phyloP scores from a whole-genome alignment of 2,797 vertebrate genomes.

The Pipistrellus pipistrellus region DNA sequence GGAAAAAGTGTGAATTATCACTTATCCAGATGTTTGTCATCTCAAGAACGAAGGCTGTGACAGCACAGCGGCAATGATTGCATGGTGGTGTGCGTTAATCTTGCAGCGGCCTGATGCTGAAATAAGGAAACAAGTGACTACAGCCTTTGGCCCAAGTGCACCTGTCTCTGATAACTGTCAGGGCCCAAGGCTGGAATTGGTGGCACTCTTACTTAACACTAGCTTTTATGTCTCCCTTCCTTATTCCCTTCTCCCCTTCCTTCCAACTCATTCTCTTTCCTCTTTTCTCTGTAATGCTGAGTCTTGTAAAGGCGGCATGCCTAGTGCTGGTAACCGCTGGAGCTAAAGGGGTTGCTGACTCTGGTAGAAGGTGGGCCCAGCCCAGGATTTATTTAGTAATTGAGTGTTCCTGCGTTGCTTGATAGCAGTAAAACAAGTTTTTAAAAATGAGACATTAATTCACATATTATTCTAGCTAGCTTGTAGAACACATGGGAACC shows the following conservation, averaged over 20 bases:
- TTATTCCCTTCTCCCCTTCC: neutral
- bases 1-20: conserved; percentile 67
- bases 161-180: neutral
- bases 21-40: conserved; percentile 29
- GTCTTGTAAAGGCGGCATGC: neutral
- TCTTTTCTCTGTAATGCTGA: neutral
- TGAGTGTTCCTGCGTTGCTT: conserved; percentile 12
- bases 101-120: neutral
- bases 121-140: neutral
- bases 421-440: conserved; percentile 8
- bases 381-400: conserved; percentile 11
- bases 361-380: neutral
- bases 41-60: neutral
- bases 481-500: neutral
- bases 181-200: neutral
- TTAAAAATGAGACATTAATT: neutral
- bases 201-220: neutral
- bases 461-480: conserved; percentile 21
- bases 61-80: neutral
- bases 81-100: neutral
- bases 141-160: neutral
- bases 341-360: neutral
- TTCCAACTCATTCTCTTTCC: neutral
- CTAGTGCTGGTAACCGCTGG: neutral
- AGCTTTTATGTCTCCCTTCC: neutral